Percentiles rank a stretch among this genome's conserved stretches.
phyloP scores from a whole-genome alignment of 2,797 vertebrate genomes.

The Varecia variegata region DNA sequence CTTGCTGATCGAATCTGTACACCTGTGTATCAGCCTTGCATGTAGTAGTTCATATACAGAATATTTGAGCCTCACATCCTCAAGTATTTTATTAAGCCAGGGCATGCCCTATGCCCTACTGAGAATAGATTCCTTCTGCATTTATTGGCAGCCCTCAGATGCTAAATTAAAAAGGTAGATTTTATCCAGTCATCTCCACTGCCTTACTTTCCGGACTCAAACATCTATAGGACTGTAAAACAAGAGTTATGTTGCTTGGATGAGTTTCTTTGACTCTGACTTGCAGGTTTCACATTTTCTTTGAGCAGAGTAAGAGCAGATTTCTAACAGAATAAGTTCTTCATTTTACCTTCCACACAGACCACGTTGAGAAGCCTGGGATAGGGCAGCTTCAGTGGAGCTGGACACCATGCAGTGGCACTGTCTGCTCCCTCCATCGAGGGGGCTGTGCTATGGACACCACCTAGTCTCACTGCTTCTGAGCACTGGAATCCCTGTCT shows the following conservation, averaged over 20 bases:
- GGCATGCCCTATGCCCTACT: not conserved
- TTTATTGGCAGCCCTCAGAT: not conserved
- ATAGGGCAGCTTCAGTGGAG: rapidly evolving
- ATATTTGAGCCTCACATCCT: not conserved
- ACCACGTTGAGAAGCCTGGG: not conserved
- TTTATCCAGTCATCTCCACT: not conserved
- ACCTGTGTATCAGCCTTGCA: not conserved
- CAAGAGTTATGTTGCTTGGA: not conserved
- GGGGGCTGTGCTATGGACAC: not conserved
- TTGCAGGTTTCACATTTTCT: not conserved
- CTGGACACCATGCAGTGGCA: not conserved
- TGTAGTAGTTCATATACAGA: not conserved
- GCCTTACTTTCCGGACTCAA: not conserved
- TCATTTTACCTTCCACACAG: not conserved
- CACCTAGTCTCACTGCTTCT: not conserved
- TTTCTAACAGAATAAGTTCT: not conserved
- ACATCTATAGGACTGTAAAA: not conserved
- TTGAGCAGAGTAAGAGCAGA: not conserved
- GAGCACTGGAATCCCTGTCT: not conserved
- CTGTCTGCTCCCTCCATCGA: not conserved
- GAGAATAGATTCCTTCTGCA: not conserved
- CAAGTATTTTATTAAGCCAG: not conserved
- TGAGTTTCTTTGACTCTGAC: not conserved
- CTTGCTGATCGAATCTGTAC: not conserved
- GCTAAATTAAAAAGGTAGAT: not conserved